Base-by-base conservation (phyloP, 2,113 vertebrate genomes). In the Octodon degus region DNA sequence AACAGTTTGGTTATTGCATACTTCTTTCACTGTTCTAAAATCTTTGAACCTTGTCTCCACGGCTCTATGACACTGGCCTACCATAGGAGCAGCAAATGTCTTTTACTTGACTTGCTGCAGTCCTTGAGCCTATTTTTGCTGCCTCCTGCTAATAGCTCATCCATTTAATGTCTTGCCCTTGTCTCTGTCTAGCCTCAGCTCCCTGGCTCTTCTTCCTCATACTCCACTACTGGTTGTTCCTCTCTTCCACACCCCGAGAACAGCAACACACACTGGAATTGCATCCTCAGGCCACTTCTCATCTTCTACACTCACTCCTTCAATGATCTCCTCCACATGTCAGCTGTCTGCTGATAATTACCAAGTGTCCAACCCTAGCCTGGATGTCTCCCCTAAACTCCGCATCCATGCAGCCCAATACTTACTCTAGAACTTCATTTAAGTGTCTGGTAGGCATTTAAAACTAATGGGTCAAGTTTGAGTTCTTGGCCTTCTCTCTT, bases 321-420 rank as follows among this genome's bases (percentile, higher is more conserved):
- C 32, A 43, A 88, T 53, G 58, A 95, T 16, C 63, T 95, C 94
- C 90, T 53, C 34, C n/a, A 27, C 40, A 86, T 17, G 84, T 83
- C 88, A 81, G 43, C 55, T 84, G 17, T 58, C 63, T 34, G n/a
- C 80, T 93, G 77, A 37, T 67, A 80, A 92, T 93, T 81, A 60
- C 40, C 58, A 87, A 83, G 81, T 95, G 74, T 68, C 86, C 89
- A 55, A 68, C n/a, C 20, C 55, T 86, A 24, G 24, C 27, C 34
- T 32, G 37, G 76, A 92, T 34, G 63, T 58, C 58, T 63, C 40
- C 34, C 17, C 72, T 85, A 34, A 92, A 65, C 32, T 95, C n/a
- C 81, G 96, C 43, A 89, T 50, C 92, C 40, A 91, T 13, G 74
- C 25, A 83, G 24, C 53, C 84, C 74, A 80, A 82, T 16, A 89